Evolutionary conservation across 2,888 invertebrate species (phyloP), one percentile per base, ranked within the genome.

Genomic region (Drosophila koepferae): DNA sequence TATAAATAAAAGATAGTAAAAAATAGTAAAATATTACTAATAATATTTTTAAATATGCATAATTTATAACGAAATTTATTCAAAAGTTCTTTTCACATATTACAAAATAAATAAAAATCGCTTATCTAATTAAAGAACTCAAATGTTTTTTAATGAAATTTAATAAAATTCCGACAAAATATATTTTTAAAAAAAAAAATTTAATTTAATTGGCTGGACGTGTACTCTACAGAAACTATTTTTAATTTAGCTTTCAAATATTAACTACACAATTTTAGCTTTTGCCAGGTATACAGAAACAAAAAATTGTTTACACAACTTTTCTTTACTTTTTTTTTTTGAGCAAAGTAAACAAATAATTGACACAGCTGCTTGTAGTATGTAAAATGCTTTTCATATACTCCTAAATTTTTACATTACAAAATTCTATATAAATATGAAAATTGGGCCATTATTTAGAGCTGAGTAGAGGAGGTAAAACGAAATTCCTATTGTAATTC

Each of bases 351-450:
- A 31, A 10, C 4, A 49, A 31, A 31, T 16, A 63, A 59, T 81
- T 71, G 60, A 53, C 51, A 56, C 82, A 87, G 82, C 74, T 87
- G 81, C 41, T 14, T 3, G 34, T 16, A 43, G 41, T 41, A 41
- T 34, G 34, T 18, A 23, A 23, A 67, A 49, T 31, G 18, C 18
- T 51, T 14, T 51, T 7, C 8, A 14, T 18, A 14, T 18, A 4
- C 7, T 18, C 18, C 12, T 0, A 8, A 34, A 51, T 20, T 36
- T 53, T 34, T 6, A 1, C 9, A 55, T 31, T 54, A 59, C 48
- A 9, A 41, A 12, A 8, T 38, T 16, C 8, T 44, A 38, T 65
- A 12, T 56, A 56, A 63, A 62, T 65, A 65, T 38, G 48, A 31
- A 63, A 46, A 74, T 62, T 62, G 43, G 40, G 60, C 28, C 51